Evolutionary conservation across 2,888 invertebrate species (phyloP).

Genomic region (Eledona agricola): DNA sequence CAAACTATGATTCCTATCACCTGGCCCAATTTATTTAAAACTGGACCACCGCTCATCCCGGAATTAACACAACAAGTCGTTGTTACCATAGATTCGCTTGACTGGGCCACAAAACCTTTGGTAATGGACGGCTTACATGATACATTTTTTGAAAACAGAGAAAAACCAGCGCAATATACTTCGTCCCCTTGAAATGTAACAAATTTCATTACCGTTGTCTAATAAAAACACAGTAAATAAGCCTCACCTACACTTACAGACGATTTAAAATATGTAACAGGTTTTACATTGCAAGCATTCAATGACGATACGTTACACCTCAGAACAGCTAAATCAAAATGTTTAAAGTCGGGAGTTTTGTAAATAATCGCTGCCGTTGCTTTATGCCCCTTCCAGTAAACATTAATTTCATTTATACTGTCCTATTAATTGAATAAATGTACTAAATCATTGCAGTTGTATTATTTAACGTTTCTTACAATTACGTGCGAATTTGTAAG

Average conservation of each 20-base stretch:
- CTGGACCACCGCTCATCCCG: conserved; percentile 72
- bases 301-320: conserved; percentile 59
- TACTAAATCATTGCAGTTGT: not conserved
- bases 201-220: not conserved
- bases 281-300: conserved; percentile 4
- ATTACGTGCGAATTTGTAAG: conserved; percentile 72
- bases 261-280: conserved; percentile 2
- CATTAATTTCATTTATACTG: conserved; percentile 1
- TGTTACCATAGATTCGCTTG: conserved; percentile 67
- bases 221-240: conserved; percentile 8
- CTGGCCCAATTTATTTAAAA: conserved; percentile 63
- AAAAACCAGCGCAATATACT: conserved; percentile 69
- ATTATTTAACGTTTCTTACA: conserved; percentile 40
- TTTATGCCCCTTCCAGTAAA: conserved; percentile 30
- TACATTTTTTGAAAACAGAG: conserved; percentile 65
- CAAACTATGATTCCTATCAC: conserved; percentile 69
- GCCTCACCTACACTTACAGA: conserved; percentile 8
- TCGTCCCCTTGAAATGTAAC: conserved; percentile 63
- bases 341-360: conserved; percentile 62
- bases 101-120: conserved; percentile 67
- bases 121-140: conserved; percentile 65
- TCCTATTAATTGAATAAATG: conserved; percentile 15
- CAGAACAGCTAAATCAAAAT: conserved; percentile 65
- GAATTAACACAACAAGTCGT: conserved; percentile 72
- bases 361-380: conserved; percentile 63